These are phyloP conservation scores for Castor canadensis DNA, from an alignment of 2,113 vertebrate species.

Conservation along the genomic window DNA sequence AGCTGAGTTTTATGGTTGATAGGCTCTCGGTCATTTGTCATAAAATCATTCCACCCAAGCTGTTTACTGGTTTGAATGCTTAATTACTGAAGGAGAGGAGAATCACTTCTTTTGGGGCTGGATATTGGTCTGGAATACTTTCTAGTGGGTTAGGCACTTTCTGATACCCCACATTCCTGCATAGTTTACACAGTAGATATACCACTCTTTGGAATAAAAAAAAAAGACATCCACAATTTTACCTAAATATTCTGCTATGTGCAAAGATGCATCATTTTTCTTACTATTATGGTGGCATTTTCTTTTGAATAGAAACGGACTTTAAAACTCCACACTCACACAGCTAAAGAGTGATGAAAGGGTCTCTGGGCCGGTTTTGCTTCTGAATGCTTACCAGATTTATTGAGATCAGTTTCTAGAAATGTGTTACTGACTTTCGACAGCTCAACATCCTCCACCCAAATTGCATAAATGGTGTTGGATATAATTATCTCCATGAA, in stretches of 20 bases:
- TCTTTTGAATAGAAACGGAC: conserved; percentile 35
- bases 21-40: conserved; percentile 86
- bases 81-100: conserved; percentile 83
- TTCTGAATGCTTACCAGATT: background rate
- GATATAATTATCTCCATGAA: background rate
- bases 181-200: background rate
- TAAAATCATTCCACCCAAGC: conserved; percentile 83
- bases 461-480: background rate
- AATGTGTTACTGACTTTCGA: background rate
- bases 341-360: background rate
- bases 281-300: background rate
- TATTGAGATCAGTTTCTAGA: conserved; percentile 2
- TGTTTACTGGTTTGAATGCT: conserved; percentile 84
- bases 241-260: background rate
- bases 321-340: background rate
- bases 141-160: background rate
- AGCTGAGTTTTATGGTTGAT: conserved; percentile 83
- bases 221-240: background rate
- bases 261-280: background rate
- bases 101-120: background rate
- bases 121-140: background rate
- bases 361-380: background rate
- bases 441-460: background rate
- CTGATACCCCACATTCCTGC: accelerated
- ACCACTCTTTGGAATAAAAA: background rate